Percentiles rank a stretch among this genome's conserved stretches.
These are phyloP conservation scores for Uromys caudimaculatus DNA, from an alignment of 2,797 vertebrate species.

Conservation along the genomic window DNA sequence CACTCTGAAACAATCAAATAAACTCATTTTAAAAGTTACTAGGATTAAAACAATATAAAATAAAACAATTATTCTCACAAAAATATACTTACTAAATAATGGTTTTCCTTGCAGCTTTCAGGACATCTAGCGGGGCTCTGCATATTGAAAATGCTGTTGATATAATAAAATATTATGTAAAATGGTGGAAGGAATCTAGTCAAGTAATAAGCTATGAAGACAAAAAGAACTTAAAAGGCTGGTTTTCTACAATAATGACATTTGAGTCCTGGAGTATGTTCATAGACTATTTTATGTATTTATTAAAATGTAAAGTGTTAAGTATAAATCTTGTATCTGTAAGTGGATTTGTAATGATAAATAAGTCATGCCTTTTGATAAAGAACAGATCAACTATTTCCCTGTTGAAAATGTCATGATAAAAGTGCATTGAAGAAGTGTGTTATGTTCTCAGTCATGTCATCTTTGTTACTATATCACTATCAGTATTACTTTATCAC, in stretches of 20 bases:
- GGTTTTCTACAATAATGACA: constrained; percentile 17
- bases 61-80: background rate
- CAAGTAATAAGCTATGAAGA: background rate
- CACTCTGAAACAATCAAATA: background rate
- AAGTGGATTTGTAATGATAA: background rate
- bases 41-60: background rate
- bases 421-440: background rate
- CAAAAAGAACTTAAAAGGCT: constrained; percentile 22
- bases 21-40: background rate
- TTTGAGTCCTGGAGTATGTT: background rate
- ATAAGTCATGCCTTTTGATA: background rate
- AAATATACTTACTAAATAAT: background rate
- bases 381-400: constrained; percentile 22
- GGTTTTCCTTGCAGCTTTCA: background rate
- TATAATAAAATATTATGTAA: background rate
- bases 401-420: background rate
- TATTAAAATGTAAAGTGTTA: constrained; percentile 31
- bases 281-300: constrained; percentile 7
- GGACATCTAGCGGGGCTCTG: background rate
- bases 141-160: background rate
- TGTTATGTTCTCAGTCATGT: background rate
- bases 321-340: constrained; percentile 6
- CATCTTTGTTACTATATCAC: background rate
- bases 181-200: background rate
- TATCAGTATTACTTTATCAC: too few relatives aligned